These are phyloP conservation scores for Idaea biselata DNA, from an alignment of 2,888 invertebrate species.

Conservation along the genomic window DNA sequence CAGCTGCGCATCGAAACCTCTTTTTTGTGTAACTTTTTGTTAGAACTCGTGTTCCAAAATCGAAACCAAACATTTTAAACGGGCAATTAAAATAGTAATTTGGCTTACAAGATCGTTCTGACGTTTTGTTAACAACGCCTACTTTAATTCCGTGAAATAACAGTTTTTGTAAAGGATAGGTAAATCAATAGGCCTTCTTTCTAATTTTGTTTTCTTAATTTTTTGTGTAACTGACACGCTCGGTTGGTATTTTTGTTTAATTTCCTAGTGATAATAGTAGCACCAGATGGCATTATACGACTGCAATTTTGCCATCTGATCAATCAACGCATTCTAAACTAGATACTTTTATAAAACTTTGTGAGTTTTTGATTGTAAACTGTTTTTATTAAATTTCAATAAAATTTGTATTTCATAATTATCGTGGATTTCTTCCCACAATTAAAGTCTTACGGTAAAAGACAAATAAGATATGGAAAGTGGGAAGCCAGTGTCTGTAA, in stretches of 20 bases:
- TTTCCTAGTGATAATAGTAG: neutral
- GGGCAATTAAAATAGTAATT: slow-evolving; percentile 66
- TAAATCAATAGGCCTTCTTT: neutral
- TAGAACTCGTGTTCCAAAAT: slow-evolving; percentile 50
- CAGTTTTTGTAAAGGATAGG: slow-evolving; percentile 43
- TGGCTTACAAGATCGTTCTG: slow-evolving; percentile 47
- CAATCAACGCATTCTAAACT: neutral
- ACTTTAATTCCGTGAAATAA: slow-evolving; percentile 56
- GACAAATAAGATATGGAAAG: too few species aligned
- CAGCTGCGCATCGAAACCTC: slow-evolving; percentile 27
- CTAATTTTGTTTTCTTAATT: slow-evolving; percentile 1
- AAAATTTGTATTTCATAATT: neutral
- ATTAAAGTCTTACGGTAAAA: too few species aligned
- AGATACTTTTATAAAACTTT: neutral
- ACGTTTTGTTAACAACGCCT: slow-evolving; percentile 51
- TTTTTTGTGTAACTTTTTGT: slow-evolving; percentile 27
- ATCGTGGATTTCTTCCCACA: too few species aligned
- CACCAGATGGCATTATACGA: neutral
- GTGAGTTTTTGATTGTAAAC: neutral
- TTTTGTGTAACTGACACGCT: neutral
- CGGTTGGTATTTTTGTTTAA: neutral
- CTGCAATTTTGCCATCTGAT: neutral
- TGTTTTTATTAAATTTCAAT: too few species aligned
- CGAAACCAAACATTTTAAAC: slow-evolving; percentile 61
- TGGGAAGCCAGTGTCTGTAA: too few species aligned